phyloP scores from a whole-genome alignment of 2,888 invertebrate genomes.

The Camponotus fellah region DNA sequence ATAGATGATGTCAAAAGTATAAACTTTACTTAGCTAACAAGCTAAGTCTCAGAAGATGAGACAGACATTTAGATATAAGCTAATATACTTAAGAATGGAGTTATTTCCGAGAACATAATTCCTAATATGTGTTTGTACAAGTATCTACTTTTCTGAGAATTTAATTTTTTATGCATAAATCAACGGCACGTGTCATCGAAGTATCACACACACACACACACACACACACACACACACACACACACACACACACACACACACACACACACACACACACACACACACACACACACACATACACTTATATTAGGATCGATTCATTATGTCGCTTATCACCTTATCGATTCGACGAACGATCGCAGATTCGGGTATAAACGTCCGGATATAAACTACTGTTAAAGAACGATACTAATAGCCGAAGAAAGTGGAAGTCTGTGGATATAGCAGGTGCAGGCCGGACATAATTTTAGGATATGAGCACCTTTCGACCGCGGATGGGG shows the following conservation, averaged over 20 bases:
- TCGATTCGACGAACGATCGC: conserved; percentile 17
- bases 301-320: conserved; percentile 3
- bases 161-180: not conserved
- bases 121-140: not conserved
- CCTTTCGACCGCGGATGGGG: conserved; percentile 77
- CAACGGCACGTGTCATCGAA: not conserved
- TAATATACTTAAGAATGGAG: not conserved
- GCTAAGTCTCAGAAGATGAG: not conserved
- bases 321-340: conserved; percentile 24
- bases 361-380: not conserved
- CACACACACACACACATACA: not conserved
- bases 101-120: not conserved
- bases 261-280: not conserved
- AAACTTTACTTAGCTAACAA: too few species aligned
- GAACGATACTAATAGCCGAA: conserved; percentile 46
- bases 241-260: too few species aligned
- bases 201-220: not conserved
- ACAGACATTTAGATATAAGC: not conserved
- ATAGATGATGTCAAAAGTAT: not conserved
- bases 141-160: not conserved
- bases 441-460: conserved; percentile 73
- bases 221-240: too few species aligned
- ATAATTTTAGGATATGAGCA: conserved; percentile 83
- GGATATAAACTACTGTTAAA: conserved; percentile 62
- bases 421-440: conserved; percentile 68